Percentiles rank a stretch among this genome's conserved stretches.
phyloP scores from a whole-genome alignment of 2,113 vertebrate genomes.

The Balaenoptera acutorostrata region DNA sequence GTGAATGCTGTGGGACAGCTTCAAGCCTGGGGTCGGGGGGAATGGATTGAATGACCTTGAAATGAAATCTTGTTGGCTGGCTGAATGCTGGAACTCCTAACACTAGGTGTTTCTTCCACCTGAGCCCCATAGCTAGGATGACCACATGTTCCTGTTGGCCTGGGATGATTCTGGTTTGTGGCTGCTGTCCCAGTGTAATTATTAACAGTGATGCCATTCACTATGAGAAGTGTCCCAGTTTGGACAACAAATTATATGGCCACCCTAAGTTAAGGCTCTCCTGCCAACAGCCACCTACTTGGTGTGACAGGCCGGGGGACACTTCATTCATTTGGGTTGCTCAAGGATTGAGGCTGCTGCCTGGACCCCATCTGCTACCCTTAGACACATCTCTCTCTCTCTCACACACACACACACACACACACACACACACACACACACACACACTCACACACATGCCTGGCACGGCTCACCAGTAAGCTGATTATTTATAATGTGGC shows the following conservation, averaged over 20 bases:
- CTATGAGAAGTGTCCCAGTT: background rate
- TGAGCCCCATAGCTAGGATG: background rate
- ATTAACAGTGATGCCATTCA: background rate
- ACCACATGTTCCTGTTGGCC: background rate
- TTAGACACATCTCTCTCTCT: background rate
- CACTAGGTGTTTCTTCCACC: background rate
- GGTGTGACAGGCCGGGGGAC: background rate
- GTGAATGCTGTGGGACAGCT: background rate
- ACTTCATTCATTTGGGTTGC: background rate
- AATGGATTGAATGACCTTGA: background rate
- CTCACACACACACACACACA: background rate
- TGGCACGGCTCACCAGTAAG: slow-evolving; percentile 59
- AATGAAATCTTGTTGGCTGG: background rate
- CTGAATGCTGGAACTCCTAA: background rate
- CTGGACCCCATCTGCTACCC: background rate
- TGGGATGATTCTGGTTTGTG: background rate
- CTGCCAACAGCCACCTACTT: background rate
- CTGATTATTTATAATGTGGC: slow-evolving; percentile 77
- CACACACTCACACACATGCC: background rate
- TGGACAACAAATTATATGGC: background rate
- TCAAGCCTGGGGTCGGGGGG: background rate
- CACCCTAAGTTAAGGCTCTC: background rate
- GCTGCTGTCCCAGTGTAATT: background rate
- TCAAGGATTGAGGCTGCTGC: background rate
- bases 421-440: background rate